phyloP scores from a whole-genome alignment of 2,113 vertebrate species.

The Dipodomys ordii region DNA sequence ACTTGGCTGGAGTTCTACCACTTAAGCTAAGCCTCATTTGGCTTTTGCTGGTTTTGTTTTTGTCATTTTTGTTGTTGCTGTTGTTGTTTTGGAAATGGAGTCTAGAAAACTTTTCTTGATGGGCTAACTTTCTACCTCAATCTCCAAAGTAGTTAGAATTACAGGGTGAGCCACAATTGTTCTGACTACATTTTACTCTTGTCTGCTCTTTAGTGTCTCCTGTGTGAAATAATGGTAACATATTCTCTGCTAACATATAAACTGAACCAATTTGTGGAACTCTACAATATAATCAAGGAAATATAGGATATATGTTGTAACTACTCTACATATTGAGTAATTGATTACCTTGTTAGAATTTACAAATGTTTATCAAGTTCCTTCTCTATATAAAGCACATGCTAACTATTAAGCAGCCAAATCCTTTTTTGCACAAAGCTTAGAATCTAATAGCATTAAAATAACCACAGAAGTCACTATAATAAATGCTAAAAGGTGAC shows the following conservation, averaged over 20 bases:
- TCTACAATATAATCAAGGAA: slow-evolving; percentile 38
- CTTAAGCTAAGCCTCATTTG: too few relatives aligned
- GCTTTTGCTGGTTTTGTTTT: too few relatives aligned
- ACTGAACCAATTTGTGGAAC: slow-evolving; percentile 20
- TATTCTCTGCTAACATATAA: slow-evolving; percentile 22
- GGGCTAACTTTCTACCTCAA: too few relatives aligned
- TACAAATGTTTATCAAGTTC: slow-evolving; percentile 9
- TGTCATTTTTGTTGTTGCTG: too few relatives aligned
- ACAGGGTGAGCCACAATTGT: too few relatives aligned
- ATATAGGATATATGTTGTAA: neutral
- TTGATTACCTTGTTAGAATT: slow-evolving; percentile 28
- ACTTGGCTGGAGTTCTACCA: too few relatives aligned
- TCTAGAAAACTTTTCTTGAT: too few relatives aligned
- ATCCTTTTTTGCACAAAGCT: slow-evolving; percentile 1
- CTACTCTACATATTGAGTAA: neutral
- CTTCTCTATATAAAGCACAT: slow-evolving; percentile 30
- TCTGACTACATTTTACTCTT: neutral
- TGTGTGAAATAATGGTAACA: neutral
- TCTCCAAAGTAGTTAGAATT: too few relatives aligned
- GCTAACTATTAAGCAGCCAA: neutral
- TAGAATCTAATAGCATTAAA: slow-evolving; percentile 38
- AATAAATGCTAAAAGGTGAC: slow-evolving; percentile 16
- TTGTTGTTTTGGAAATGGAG: too few relatives aligned
- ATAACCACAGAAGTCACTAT: slow-evolving; percentile 29
- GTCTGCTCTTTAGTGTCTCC: neutral